Evolutionary conservation across 2,113 vertebrate species (phyloP).

Genomic region (Ptilorrhoa leucosticta): DNA sequence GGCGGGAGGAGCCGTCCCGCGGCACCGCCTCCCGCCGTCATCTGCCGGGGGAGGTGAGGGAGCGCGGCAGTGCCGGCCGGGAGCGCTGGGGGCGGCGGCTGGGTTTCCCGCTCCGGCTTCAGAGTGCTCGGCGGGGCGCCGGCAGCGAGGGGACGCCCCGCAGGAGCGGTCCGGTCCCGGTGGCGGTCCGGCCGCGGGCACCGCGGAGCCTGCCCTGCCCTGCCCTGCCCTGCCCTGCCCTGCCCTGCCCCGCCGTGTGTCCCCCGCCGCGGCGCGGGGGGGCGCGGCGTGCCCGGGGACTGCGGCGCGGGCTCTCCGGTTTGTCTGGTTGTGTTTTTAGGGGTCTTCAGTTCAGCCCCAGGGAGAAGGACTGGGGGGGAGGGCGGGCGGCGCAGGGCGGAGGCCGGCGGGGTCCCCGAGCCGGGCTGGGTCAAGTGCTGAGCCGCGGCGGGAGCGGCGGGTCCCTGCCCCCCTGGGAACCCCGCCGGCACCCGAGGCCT

Average conservation of each 20-base stretch:
- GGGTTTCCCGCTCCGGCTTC: fast-evolving
- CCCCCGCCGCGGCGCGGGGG: background rate
- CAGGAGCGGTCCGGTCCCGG: background rate
- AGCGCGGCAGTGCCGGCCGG: background rate
- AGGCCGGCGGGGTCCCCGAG: background rate
- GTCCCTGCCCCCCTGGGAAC: background rate
- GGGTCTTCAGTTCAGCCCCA: background rate
- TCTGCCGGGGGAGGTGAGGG: background rate
- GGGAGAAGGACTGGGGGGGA: background rate
- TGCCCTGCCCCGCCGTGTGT: background rate
- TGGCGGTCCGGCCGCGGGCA: background rate
- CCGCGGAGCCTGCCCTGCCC: background rate
- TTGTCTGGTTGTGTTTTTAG: background rate
- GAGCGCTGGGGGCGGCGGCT: too few relatives aligned
- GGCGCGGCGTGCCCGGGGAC: background rate
- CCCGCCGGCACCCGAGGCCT: background rate
- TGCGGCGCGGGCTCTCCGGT: background rate
- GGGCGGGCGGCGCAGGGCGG: background rate
- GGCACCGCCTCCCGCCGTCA: background rate
- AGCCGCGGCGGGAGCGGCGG: too few relatives aligned
- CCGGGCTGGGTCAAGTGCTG: background rate
- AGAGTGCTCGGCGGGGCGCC: background rate
- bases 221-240: background rate
- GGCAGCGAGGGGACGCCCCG: background rate
- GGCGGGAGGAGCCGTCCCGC: background rate